Base-by-base conservation (phyloP, 2,888 invertebrate genomes). In the Cheilosia impressa region DNA sequence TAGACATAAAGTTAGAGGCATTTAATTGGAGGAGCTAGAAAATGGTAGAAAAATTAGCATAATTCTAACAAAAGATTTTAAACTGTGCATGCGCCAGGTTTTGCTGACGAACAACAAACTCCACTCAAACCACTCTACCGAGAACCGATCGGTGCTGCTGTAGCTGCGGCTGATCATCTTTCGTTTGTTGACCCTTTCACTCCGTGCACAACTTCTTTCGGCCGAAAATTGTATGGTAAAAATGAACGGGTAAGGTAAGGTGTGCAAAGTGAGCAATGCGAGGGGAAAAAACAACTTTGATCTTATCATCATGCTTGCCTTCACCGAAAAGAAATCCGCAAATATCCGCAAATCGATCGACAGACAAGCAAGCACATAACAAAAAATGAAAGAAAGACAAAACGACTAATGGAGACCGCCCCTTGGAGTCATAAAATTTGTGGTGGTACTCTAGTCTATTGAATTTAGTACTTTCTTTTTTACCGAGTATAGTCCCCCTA, bases 121-220 rank as follows among this genome's bases (percentile, higher is more conserved):
- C 45, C 45, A 34, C 38, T 27, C 24, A 24, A 57, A 68, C 17
- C 45, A 63, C 63, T 47, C 31, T 24, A 71, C 17, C 47, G 38
- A 38, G 13, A 27, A 27, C 47, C 47, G 69, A 68, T 78, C 53
- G 38, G 17, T 69, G 38, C 38, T 13, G 38, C 38, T 38, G 38
- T 38, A 13, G 38, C 52, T 52, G 43, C 27, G 19, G 65, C 43
- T 45, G 77, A 72, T 78, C 78, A 58, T 69, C 58, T 75, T 73
- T 83, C 47, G 84, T 84, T 84, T 84, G 71, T 84, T 84, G 80
- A 84, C 84, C 84, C 80, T 80, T 84, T 73, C 45, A 73, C 73
- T 38, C 66, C 38, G 45, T 57, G 47, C 57, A 65, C 65, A 50
- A 47, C 65, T 57, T 75, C 27, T 55, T 31, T 47, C 27, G 15